These are phyloP conservation scores for Orbicella faveolata DNA, from an alignment of 64 coral and sea anemone species.

Conservation along the genomic window DNA sequence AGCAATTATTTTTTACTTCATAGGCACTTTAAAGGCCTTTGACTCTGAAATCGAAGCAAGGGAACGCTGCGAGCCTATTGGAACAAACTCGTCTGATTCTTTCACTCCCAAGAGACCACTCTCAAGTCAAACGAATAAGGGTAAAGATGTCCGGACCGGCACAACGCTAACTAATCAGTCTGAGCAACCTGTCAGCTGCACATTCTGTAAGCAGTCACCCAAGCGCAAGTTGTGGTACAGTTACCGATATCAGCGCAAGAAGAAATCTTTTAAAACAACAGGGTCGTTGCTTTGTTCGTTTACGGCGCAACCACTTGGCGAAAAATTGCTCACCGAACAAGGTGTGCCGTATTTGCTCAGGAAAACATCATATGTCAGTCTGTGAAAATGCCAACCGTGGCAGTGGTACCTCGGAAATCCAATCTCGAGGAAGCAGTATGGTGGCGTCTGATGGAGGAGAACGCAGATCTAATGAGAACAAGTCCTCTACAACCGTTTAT, in stretches of 20 bases:
- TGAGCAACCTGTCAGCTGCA: neutral
- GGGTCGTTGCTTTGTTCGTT: neutral
- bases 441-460: too few species aligned
- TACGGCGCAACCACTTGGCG: neutral
- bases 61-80: too few species aligned
- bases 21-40: too few species aligned
- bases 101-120: too few species aligned
- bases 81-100: too few species aligned
- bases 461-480: too few species aligned
- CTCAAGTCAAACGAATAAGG: too few species aligned
- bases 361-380: conserved; percentile 2
- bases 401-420: neutral
- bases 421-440: neutral
- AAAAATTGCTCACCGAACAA: neutral
- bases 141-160: too few species aligned
- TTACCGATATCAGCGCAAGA: neutral
- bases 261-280: neutral
- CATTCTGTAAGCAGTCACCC: neutral
- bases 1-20: too few species aligned
- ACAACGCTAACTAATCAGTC: too few species aligned
- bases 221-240: neutral
- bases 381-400: neutral
- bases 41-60: too few species aligned
- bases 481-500: too few species aligned
- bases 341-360: neutral